These are phyloP conservation scores for Varanus salvator DNA, from an alignment of 2,113 vertebrate genomes.

Conservation along the genomic window DNA sequence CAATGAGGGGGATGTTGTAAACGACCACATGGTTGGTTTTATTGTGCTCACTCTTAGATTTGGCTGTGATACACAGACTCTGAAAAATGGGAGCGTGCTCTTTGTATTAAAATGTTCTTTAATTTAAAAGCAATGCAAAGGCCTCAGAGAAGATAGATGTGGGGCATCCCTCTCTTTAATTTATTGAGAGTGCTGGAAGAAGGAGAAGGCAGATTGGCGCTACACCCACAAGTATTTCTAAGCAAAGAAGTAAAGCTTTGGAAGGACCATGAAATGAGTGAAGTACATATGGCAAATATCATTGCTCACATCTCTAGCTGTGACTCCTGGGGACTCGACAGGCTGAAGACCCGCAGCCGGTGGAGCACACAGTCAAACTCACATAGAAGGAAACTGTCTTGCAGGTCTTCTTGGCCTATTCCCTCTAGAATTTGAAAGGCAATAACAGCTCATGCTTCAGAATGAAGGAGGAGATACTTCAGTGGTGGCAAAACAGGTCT, in stretches of 20 bases:
- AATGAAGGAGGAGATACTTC: too few species aligned
- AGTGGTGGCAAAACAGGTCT: too few species aligned
- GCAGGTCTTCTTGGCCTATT: too few species aligned
- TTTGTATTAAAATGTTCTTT: neutral
- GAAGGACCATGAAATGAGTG: neutral
- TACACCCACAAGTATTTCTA: neutral
- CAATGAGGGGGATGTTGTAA: conserved; percentile 62
- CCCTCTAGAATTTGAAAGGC: too few species aligned
- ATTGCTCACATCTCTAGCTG: too few species aligned
- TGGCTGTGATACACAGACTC: conserved; percentile 26
- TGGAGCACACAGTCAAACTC: too few species aligned
- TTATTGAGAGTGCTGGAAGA: neutral
- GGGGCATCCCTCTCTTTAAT: neutral
- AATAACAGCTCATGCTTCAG: too few species aligned
- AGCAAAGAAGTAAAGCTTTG: neutral
- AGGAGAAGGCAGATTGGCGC: neutral
- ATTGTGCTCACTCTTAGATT: conserved; percentile 58
- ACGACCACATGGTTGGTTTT: conserved; percentile 52
- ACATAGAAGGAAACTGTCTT: too few species aligned
- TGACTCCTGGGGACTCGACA: too few species aligned
- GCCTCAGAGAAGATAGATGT: neutral
- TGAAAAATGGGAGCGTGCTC: neutral
- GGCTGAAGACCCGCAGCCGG: too few species aligned
- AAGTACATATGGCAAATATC: neutral
- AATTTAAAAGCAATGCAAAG: neutral